These are phyloP conservation scores for Ametastegia equiseti DNA, from an alignment of 2,888 invertebrate species.

Conservation along the genomic window DNA sequence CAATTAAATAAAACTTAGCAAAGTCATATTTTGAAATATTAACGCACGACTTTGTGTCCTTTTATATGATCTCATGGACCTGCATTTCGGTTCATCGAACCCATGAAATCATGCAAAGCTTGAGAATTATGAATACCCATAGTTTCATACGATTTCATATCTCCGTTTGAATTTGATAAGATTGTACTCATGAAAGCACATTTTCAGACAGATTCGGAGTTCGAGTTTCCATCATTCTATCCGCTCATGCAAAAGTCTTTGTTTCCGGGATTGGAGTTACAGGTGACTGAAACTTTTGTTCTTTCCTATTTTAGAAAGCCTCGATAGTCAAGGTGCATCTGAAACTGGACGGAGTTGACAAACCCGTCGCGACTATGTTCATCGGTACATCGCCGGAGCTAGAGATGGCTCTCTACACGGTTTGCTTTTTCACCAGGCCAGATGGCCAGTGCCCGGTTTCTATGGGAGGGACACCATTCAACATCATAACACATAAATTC, in stretches of 20 bases:
- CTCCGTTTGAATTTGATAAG: too few relatives aligned
- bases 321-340: constrained; percentile 85
- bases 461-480: constrained; percentile 84
- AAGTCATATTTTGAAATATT: too few relatives aligned
- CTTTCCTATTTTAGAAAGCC: constrained; percentile 84
- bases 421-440: constrained; percentile 89
- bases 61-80: too few relatives aligned
- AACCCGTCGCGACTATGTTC: constrained; percentile 88
- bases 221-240: too few relatives aligned
- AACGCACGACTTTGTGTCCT: too few relatives aligned
- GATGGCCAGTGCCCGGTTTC: constrained; percentile 86
- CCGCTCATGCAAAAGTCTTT: neutral
- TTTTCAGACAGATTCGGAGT: too few relatives aligned
- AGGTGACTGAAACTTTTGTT: neutral
- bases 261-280: neutral
- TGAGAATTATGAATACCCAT: too few relatives aligned
- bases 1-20: too few relatives aligned
- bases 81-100: too few relatives aligned
- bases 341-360: constrained; percentile 83
- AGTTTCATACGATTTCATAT: too few relatives aligned
- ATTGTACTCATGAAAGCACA: too few relatives aligned
- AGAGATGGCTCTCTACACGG: constrained; percentile 92
- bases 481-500: constrained; percentile 86
- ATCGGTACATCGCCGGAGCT: constrained; percentile 94
- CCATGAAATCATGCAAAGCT: too few relatives aligned